Conservation (phyloP, 2,113 vertebrate species). For the Stigmatopora nigra region DNA sequence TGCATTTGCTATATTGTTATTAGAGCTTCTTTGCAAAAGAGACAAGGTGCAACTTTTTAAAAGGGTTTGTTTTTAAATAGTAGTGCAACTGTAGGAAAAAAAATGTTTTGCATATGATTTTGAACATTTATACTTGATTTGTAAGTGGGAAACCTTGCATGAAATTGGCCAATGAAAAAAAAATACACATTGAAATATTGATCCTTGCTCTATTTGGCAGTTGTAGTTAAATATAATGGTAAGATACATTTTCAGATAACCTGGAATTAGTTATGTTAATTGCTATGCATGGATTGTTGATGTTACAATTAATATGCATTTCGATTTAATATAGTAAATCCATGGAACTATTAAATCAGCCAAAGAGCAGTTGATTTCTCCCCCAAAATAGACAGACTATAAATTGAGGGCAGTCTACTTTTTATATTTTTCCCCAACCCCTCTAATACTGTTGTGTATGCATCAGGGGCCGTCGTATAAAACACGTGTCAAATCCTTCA, state of each 20-base stretch:
- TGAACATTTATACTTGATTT: neutral
- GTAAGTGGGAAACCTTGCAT: neutral
- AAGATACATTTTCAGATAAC: slow-evolving; percentile 24
- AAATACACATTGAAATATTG: neutral
- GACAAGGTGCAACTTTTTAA: neutral
- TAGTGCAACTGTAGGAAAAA: too few relatives aligned
- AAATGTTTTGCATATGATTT: neutral
- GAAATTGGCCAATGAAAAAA: neutral
- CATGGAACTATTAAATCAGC: slow-evolving; percentile 31
- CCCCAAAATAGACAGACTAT: slow-evolving; percentile 24
- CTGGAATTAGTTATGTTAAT: slow-evolving; percentile 40
- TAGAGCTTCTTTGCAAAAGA: neutral
- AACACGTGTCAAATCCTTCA: slow-evolving; percentile 65
- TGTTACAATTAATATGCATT: slow-evolving; percentile 5
- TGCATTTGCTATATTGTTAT: neutral
- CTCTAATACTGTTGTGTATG: slow-evolving; percentile 25
- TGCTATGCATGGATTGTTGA: slow-evolving; percentile 14
- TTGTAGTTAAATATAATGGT: slow-evolving; percentile 16
- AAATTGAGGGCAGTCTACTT: slow-evolving; percentile 16
- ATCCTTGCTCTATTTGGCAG: neutral
- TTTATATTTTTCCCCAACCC: neutral
- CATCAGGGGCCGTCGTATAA: slow-evolving; percentile 60
- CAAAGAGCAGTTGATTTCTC: slow-evolving; percentile 21
- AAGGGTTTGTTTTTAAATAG: neutral
- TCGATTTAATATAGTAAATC: slow-evolving; percentile 10